These are phyloP conservation scores for Entosphenus tridentatus DNA, from an alignment of 2,113 vertebrate species.

Conservation along the genomic window DNA sequence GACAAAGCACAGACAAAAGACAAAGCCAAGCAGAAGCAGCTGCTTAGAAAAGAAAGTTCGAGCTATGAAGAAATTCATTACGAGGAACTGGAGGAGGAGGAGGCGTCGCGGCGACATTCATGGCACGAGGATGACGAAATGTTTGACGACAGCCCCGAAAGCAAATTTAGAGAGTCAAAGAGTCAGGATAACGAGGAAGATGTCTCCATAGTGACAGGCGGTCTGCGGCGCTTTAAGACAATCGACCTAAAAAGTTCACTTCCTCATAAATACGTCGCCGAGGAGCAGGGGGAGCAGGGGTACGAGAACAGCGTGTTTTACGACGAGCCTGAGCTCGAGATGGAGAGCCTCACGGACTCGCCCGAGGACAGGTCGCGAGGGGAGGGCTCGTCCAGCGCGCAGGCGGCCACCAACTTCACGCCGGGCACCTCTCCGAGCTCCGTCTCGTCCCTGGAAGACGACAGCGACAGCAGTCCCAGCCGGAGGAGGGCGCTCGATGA, in stretches of 20 bases:
- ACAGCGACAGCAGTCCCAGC: conserved; percentile 81
- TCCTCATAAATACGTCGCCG: conserved; percentile 26
- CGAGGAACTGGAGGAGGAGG: conserved; percentile 20
- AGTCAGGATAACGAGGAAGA: conserved; percentile 40
- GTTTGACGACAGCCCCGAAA: conserved; percentile 32
- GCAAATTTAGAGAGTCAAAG: conserved; percentile 38
- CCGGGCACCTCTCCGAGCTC: conserved; percentile 81
- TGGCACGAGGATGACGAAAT: conserved; percentile 35
- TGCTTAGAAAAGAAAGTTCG: conserved; percentile 24
- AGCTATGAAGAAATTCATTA: conserved; percentile 25
- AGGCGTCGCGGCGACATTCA: conserved; percentile 34
- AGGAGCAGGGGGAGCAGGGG: conserved; percentile 27
- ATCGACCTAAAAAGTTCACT: conserved; percentile 57
- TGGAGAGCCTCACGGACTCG: conserved; percentile 80
- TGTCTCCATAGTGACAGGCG: conserved; percentile 24
- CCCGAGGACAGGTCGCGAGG: conserved; percentile 76
- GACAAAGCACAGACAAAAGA: conserved; percentile 23
- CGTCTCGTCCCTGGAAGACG: conserved; percentile 81
- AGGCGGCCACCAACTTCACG: conserved; percentile 58
- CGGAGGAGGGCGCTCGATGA: conserved; percentile 49
- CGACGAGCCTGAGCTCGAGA: conserved; percentile 60
- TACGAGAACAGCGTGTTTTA: conserved; percentile 33
- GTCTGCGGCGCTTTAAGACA: conserved; percentile 42
- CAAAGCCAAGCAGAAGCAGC: conserved; percentile 23
- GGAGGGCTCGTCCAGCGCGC: conserved; percentile 77